A percentile compares a stretch with the other conserved stretches of the same genome.
phyloP scores from a whole-genome alignment of 2,113 vertebrate species.

The Acrocephalus arundinaceus region DNA sequence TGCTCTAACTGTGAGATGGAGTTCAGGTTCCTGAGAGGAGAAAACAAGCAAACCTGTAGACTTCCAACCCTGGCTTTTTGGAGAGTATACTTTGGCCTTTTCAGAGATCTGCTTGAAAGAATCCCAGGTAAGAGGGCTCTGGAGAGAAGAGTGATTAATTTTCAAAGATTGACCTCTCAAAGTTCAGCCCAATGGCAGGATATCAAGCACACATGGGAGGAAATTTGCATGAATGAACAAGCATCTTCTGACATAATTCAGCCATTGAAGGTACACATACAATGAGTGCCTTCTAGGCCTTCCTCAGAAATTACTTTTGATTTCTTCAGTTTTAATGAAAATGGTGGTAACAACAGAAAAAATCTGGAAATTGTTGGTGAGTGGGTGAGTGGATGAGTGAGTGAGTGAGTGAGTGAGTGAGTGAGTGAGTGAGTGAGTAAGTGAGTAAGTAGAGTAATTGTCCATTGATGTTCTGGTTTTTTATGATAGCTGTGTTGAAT shows the following conservation, averaged over 20 bases:
- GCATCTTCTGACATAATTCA: neutral
- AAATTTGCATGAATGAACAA: neutral
- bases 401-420: neutral
- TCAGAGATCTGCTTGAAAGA: neutral
- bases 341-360: neutral
- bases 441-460: neutral
- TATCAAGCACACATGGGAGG: neutral
- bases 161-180: neutral
- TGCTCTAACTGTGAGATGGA: neutral
- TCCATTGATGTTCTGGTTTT: neutral
- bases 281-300: neutral
- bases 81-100: neutral
- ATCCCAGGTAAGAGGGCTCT: neutral
- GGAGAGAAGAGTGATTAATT: neutral
- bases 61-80: neutral
- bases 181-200: neutral
- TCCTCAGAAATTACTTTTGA: neutral
- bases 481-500: neutral
- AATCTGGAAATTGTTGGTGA: neutral
- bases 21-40: neutral
- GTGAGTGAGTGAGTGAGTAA: neutral
- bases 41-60: neutral
- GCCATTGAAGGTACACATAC: neutral
- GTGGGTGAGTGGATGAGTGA: neutral
- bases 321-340: neutral